Conservation (phyloP, 1,140 invertebrate genomes). For the Chironomus striatipennis region DNA sequence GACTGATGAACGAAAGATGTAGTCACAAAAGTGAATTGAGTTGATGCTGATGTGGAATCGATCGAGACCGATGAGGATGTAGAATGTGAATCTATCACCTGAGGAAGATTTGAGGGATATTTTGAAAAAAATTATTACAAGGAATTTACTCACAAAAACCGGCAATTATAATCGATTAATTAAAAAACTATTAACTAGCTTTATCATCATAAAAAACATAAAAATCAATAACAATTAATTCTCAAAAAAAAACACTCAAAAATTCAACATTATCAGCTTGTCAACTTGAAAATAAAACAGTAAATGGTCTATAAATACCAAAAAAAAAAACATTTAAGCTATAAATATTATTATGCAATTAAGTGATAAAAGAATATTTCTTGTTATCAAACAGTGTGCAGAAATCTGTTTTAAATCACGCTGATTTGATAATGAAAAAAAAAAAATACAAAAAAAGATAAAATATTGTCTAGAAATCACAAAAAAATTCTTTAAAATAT, state of each 20-base stretch:
- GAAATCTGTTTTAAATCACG: too few relatives aligned
- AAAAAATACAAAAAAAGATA: too few relatives aligned
- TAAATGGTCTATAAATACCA: too few relatives aligned
- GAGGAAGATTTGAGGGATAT: too few relatives aligned
- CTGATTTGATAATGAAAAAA: neutral
- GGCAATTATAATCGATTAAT: neutral
- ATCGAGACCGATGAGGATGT: constrained; percentile 13
- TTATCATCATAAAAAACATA: neutral
- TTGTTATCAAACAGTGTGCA: too few relatives aligned
- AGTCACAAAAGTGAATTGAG: constrained; percentile 10
- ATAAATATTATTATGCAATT: too few relatives aligned
- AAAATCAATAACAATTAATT: neutral
- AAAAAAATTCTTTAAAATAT: too few relatives aligned
- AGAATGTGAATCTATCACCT: neutral
- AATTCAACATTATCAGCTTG: too few relatives aligned
- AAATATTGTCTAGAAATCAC: too few relatives aligned
- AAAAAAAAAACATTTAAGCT: too few relatives aligned
- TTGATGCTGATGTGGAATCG: constrained; percentile 20
- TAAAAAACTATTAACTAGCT: neutral
- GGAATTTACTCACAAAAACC: neutral
- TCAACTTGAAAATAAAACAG: too few relatives aligned
- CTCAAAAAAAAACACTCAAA: neutral
- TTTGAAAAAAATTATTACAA: neutral
- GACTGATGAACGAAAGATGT: constrained; percentile 10
- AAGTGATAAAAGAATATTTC: too few relatives aligned